Evolutionary conservation across 2,113 vertebrate species (phyloP).

Genomic region (Otolemur garnettii): DNA sequence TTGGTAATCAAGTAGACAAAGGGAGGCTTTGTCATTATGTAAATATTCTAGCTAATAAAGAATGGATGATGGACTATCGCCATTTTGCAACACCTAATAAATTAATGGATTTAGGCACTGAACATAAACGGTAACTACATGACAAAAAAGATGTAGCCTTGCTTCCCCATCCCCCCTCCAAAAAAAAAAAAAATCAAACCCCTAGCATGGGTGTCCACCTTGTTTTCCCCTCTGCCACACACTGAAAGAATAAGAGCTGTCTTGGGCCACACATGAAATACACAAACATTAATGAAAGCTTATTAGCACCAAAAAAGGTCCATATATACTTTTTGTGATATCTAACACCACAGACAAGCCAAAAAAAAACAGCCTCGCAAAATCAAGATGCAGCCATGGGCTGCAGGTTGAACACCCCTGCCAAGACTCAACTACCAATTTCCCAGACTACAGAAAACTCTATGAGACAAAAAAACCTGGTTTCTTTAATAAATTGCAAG

Average conservation of each 20-base stretch:
- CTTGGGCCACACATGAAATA: too few species aligned
- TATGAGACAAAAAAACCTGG: background rate
- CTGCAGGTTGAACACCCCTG: too few species aligned
- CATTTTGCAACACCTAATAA: conserved; percentile 18
- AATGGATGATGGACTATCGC: background rate
- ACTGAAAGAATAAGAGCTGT: too few species aligned
- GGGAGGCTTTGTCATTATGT: background rate
- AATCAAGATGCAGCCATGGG: too few species aligned
- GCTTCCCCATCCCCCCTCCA: too few species aligned
- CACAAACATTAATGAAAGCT: too few species aligned
- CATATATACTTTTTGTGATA: too few species aligned
- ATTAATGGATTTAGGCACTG: background rate
- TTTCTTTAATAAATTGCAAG: background rate
- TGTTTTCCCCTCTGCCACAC: too few species aligned
- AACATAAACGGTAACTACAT: background rate
- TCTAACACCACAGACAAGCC: too few species aligned
- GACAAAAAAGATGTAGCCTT: background rate
- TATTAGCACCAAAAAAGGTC: too few species aligned
- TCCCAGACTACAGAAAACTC: background rate
- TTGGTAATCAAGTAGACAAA: background rate
- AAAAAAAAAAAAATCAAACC: background rate
- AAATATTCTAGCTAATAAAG: background rate
- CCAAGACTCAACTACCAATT: background rate
- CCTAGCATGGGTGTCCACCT: background rate
- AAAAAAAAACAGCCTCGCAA: too few species aligned